A percentile compares a stretch with the other conserved stretches of the same genome.
Evolutionary conservation across 2,888 invertebrate species (phyloP).

Genomic region (Drosophila paramelanica): DNA sequence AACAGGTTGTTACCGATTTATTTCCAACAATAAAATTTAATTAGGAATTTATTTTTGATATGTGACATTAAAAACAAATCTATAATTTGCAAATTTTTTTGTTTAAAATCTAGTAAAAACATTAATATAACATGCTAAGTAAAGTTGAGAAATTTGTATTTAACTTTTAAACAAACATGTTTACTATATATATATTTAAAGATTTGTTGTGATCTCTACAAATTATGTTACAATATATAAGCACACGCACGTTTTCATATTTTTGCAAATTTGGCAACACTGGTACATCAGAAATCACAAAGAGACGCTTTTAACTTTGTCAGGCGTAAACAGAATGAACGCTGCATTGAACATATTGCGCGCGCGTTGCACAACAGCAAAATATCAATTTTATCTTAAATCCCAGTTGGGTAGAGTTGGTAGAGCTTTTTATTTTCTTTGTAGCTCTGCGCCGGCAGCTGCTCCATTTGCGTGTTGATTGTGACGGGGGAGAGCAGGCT

Average conservation of each 20-base stretch:
- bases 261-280: constrained; percentile 44
- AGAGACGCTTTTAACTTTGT: constrained; percentile 8
- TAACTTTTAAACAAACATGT: background rate
- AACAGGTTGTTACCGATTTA: background rate
- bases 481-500: constrained; percentile 2
- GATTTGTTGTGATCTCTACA: constrained; percentile 1
- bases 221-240: constrained; percentile 2
- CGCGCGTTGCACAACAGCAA: constrained; percentile 43
- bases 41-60: background rate
- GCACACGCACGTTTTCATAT: constrained; percentile 30
- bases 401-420: constrained; percentile 3
- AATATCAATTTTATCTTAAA: constrained; percentile 35
- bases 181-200: constrained; percentile 6
- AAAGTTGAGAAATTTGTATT: background rate
- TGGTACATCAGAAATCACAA: constrained; percentile 15
- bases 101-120: background rate
- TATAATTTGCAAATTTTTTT: background rate
- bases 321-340: constrained; percentile 35
- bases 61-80: background rate
- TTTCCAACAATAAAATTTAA: background rate
- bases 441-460: constrained; percentile 58
- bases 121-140: background rate
- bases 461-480: constrained; percentile 41
- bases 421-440: constrained; percentile 31
- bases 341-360: constrained; percentile 27